Conservation (phyloP, 2,113 vertebrate genomes). For the Amphilophus citrinellus region DNA sequence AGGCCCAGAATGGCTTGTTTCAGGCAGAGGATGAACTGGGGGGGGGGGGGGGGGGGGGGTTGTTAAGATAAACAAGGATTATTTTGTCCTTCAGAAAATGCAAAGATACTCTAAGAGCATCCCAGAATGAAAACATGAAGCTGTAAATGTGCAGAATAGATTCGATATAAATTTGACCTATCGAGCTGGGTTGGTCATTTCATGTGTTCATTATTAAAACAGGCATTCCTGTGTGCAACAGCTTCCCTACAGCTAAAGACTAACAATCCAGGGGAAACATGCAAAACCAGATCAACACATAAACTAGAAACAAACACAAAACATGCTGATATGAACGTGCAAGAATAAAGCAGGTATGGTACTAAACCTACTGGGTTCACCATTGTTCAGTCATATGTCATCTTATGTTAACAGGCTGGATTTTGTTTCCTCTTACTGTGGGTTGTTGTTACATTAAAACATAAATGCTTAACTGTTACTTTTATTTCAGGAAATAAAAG, state of each 20-base stretch:
- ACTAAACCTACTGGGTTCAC: neutral
- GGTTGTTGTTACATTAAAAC: neutral
- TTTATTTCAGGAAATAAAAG: neutral
- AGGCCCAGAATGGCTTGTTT: too few relatives aligned
- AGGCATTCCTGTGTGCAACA: neutral
- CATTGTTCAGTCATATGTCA: neutral
- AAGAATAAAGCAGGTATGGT: neutral
- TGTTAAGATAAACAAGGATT: too few relatives aligned
- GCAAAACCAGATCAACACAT: too few relatives aligned
- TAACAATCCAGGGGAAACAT: neutral
- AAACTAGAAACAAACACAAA: neutral
- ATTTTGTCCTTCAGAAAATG: too few relatives aligned
- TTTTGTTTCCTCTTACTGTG: neutral
- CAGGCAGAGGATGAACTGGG: too few relatives aligned
- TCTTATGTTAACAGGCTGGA: neutral
- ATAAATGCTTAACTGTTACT: neutral
- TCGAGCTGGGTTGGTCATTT: too few relatives aligned
- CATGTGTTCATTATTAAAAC: neutral
- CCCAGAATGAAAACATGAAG: too few relatives aligned
- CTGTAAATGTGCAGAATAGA: too few relatives aligned
- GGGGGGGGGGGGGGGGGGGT: too few relatives aligned
- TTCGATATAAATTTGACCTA: too few relatives aligned
- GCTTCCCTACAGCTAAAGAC: neutral
- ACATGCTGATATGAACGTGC: neutral
- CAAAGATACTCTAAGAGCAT: too few relatives aligned